Conservation (phyloP, 2,888 invertebrate genomes). For the Catocala sponsa region DNA sequence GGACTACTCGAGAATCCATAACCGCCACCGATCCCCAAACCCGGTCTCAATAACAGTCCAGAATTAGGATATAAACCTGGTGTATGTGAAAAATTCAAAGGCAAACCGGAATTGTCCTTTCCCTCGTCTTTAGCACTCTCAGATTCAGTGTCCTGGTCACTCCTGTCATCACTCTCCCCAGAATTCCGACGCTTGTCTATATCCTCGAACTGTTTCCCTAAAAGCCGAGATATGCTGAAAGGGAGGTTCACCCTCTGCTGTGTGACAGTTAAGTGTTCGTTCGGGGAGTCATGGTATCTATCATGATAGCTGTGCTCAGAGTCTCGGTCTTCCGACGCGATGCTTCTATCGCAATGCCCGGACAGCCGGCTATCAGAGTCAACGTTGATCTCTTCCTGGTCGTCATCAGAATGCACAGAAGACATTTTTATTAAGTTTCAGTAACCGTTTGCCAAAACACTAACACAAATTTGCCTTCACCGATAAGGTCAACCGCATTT, state of each 20-base stretch:
- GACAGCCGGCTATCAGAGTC: conserved; percentile 90
- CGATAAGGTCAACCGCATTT: conserved; percentile 42
- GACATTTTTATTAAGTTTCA: conserved; percentile 72
- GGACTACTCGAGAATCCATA: conserved; percentile 89
- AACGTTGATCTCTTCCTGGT: conserved; percentile 91
- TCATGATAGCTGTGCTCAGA: conserved; percentile 87
- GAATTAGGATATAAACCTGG: conserved; percentile 78
- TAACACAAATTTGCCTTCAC: conserved; percentile 62
- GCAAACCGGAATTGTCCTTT: conserved; percentile 72
- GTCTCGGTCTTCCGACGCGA: conserved; percentile 86
- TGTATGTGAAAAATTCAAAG: conserved; percentile 80
- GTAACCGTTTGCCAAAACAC: conserved; percentile 58
- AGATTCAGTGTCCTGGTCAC: conserved; percentile 85
- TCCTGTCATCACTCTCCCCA: conserved; percentile 83
- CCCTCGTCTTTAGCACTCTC: conserved; percentile 83
- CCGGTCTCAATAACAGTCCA: conserved; percentile 77
- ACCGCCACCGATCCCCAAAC: conserved; percentile 82
- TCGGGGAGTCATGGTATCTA: conserved; percentile 82
- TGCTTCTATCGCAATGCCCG: conserved; percentile 82
- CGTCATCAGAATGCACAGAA: conserved; percentile 88
- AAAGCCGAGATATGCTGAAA: conserved; percentile 94
- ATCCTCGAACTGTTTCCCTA: conserved; percentile 92
- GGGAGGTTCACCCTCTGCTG: conserved; percentile 89
- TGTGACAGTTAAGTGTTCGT: conserved; percentile 83
- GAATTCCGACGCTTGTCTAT: conserved; percentile 86